Evolutionary conservation across 2,113 vertebrate species (phyloP), one percentile per base, ranked within the genome.

Genomic region (Aphelocoma coerulescens): DNA sequence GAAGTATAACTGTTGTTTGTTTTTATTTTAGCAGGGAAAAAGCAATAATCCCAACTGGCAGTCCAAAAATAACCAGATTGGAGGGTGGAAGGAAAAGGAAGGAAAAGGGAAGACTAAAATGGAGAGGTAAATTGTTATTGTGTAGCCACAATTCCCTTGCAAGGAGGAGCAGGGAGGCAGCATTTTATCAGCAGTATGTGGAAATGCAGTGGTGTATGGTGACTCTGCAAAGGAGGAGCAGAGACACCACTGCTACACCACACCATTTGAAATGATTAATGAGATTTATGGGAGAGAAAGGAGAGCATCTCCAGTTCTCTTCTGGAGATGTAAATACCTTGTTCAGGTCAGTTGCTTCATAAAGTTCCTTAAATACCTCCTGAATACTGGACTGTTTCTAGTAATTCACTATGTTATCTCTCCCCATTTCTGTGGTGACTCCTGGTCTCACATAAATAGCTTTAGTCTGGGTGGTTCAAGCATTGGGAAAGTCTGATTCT

Each of bases 21-120:
- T 97, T 97, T 95, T 90, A 66, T 88, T 97, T 90, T 91, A 94
- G 71, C 78, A 90, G 85, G 94, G 71, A 11, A 96, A 94, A 90
- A 92, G 75, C 94, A 97, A 69, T 97, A 95, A 94, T 88, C 91
- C 85, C 88, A 94, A 88, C 91, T 96, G 91, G 63, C 82, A 91
- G 67, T 54, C 85, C 78, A 85, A 91, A 94, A 94, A 80, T 95
- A 96, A 83, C 88, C 59, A 93, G 78, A 93, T 83, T 91, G 85
- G 88, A 93, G 85, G 82, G 88, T 97, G 82, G 54, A 96, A 96
- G 88, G 82, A 91, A 92, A 96, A 82, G 88, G 85, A 85, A 91
- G 71, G 94, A 85, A 96, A 95, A 93, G 78, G 85, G 58, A 91
- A 91, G 67, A 83, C 78, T 88, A 88, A 95, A 94, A 85, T 88